Evolutionary conservation across 2,113 vertebrate genomes (phyloP), one percentile per base, ranked within the genome.

Genomic region (Amblyopsis rosae): DNA sequence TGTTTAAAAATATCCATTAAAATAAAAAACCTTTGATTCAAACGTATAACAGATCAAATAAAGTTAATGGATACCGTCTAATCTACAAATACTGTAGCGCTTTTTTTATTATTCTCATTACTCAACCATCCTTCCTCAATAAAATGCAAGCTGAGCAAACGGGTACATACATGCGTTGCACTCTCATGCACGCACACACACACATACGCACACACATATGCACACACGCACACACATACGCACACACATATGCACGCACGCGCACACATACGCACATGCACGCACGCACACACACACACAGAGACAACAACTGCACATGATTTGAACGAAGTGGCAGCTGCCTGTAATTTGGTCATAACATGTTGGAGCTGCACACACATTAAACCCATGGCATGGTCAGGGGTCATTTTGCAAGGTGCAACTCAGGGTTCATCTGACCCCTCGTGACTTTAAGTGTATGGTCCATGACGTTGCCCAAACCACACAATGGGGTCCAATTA

Each of bases 401-500:
- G 10, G 6, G 47, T 19, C 59, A 17, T 65, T 46, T 67, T 70
- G 82, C 16, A 26, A 70, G 72, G 13, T 64, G 78, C 85, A 81
- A 70, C 74, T 70, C 64, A n/a, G 58, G 55, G 63, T 60, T 75
- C 73, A 67, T 73, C n/a, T 87, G 86, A 86, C 77, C 81, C 70
- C 75, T 12, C 16, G 67, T 68, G 70, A 85, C 73, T 59, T 57
- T 41, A 35, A 33, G 49, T 87, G 81, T 88, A 87, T 81, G 85
- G 83, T 75, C 86, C 70, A 72, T 69, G 71, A 69, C 50, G 13
- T 62, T 9, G 17, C 64, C 61, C 51, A 81, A 65, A 69, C 62
- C 70, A 82, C 15, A 81, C 79, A 84, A 83, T 82, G 74, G 63
- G 66, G 58, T 69, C 66, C 41, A 50, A 71, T 58, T 49, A 65